Evolutionary conservation across 2,797 vertebrate genomes (phyloP).

Genomic region (Ptychadena robeensis): DNA sequence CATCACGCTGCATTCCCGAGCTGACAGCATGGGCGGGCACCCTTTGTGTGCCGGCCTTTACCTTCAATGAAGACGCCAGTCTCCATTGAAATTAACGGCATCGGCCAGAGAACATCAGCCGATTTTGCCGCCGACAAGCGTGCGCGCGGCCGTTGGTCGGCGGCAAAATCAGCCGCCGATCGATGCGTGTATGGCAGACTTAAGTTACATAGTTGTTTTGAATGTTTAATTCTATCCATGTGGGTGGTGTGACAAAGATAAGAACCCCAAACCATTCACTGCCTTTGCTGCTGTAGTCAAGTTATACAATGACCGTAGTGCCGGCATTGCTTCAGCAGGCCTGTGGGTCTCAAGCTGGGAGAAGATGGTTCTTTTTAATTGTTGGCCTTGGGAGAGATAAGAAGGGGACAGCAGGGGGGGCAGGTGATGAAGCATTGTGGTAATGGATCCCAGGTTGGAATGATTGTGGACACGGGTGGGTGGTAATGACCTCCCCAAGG

Average conservation of each 20-base stretch:
- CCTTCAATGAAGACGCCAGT: too few species aligned
- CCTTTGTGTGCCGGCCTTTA: too few species aligned
- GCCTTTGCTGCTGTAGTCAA: background rate
- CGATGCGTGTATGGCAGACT: too few species aligned
- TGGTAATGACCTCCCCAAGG: conserved; percentile 57
- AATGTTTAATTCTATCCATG: background rate
- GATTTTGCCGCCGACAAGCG: too few species aligned
- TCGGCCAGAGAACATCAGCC: too few species aligned
- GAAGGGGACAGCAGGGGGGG: background rate
- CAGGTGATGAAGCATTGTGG: conserved; percentile 26
- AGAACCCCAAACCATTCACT: background rate
- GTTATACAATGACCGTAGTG: conserved; percentile 9
- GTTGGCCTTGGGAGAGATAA: conserved; percentile 24
- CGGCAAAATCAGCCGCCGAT: too few species aligned
- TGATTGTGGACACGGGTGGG: conserved; percentile 52
- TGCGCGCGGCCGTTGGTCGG: too few species aligned
- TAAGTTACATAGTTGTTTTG: background rate
- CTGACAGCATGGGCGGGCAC: too few species aligned
- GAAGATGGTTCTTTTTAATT: conserved; percentile 47
- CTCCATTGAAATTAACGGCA: too few species aligned
- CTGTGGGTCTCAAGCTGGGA: conserved; percentile 48
- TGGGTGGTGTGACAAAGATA: too few species aligned
- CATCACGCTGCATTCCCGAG: too few species aligned
- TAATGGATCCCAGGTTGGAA: conserved; percentile 55
- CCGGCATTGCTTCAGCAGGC: conserved; percentile 28